phyloP scores from a whole-genome alignment of 2,797 vertebrate species.

The Trematocara caparti region DNA sequence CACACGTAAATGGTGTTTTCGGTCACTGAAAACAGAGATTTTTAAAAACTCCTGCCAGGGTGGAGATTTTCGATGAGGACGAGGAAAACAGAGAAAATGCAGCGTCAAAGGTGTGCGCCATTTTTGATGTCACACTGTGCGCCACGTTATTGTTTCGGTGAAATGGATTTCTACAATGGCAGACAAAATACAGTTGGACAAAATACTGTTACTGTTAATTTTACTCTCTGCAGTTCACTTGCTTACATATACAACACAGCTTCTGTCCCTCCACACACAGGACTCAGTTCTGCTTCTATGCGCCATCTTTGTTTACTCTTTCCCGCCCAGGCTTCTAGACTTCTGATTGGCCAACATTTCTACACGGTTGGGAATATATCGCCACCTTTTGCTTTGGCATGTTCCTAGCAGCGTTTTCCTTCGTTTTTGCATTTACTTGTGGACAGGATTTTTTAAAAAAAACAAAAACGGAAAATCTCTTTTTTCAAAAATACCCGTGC shows the following conservation, averaged over 20 bases:
- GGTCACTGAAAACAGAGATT: too few relatives aligned
- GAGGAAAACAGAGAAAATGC: too few relatives aligned
- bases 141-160: too few relatives aligned
- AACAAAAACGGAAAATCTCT: fast-evolving
- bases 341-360: not conserved
- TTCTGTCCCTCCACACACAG: not conserved
- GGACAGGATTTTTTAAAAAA: fast-evolving
- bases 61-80: too few relatives aligned
- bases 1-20: too few relatives aligned
- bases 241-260: not conserved
- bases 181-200: too few relatives aligned
- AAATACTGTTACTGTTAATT: too few relatives aligned
- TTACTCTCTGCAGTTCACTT: too few relatives aligned
- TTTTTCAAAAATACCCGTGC: not conserved
- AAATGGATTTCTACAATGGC: too few relatives aligned
- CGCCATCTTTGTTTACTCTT: not conserved
- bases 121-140: too few relatives aligned
- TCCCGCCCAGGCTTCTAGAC: not conserved
- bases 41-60: too few relatives aligned
- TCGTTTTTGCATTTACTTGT: fast-evolving
- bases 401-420: not conserved
- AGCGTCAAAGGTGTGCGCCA: too few relatives aligned
- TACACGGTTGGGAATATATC: not conserved
- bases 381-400: not conserved
- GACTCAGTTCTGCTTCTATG: not conserved